Conservation (phyloP, 2,888 invertebrate genomes). For the Drosophila paramelanica region DNA sequence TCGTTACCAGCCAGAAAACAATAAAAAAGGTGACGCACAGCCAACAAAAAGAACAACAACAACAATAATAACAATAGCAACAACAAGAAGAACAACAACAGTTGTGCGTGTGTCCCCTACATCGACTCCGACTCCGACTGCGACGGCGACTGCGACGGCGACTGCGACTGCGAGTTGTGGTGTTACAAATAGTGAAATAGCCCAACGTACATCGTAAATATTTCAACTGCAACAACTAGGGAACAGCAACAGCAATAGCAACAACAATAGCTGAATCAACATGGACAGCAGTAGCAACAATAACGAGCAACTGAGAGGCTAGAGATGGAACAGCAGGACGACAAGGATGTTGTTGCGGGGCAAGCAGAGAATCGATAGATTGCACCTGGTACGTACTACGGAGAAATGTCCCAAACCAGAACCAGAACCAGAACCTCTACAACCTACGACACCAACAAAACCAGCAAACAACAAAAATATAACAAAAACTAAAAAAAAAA, state of each 20-base stretch:
- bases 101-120: conserved; percentile 72
- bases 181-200: conserved; percentile 77
- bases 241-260: conserved; percentile 45
- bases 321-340: conserved; percentile 11
- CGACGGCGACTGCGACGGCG: conserved; percentile 4
- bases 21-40: conserved; percentile 57
- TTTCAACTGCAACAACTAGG: conserved; percentile 79
- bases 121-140: conserved; percentile 11
- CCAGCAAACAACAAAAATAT: conserved; percentile 41
- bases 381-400: conserved; percentile 75
- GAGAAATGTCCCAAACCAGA: conserved; percentile 66
- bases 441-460: conserved; percentile 72
- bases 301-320: conserved; percentile 62
- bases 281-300: conserved; percentile 49
- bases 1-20: conserved; percentile 63
- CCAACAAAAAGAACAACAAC: conserved; percentile 31
- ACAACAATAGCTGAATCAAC: conserved; percentile 24
- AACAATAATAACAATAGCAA: conserved; percentile 16
- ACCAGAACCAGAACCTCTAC: conserved; percentile 54
- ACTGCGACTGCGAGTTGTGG: conserved; percentile 26
- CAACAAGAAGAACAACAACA: conserved; percentile 42
- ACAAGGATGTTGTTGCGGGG: conserved; percentile 26
- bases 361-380: conserved; percentile 74
- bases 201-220: conserved; percentile 80
- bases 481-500: conserved; percentile 38